Evolutionary conservation across 2,797 vertebrate species (phyloP), one percentile per base, ranked within the genome.

Genomic region (Eulemur coronatus): DNA sequence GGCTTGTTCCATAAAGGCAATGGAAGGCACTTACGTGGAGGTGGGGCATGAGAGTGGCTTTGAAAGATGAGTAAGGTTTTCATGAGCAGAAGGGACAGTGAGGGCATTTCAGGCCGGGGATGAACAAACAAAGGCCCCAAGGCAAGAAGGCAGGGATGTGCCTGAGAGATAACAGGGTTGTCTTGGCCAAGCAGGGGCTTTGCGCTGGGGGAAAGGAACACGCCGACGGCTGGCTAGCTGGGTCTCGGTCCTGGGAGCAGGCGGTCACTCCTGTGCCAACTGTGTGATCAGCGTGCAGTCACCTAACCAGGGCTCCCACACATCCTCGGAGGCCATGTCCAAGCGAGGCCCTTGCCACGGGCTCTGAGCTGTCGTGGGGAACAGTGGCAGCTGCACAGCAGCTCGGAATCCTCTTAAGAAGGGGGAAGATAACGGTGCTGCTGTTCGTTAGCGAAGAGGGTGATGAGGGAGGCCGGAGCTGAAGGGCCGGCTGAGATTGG

Each of bases 391-490:
- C 33, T 28, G 28, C 50, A 4, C 7, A 50, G 28, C 20, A 8
- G 14, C 24, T 79, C 13, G 5, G 75, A 67, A 15, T 73, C 41
- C 35, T n/a, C 59, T 65, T 75, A 30, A 38, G 50, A 52, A 75
- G 43, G 41, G 22, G 26, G 26, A 46, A 69, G 72, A 48, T 26
- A 26, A 75, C 0, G 0, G 43, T 2, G 26, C 33, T 3, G 0
- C 65, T 52, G 28, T 75, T 86, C 48, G 4, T 46, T 26, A 72
- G 46, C n/a, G n/a, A 84, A 90, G 55, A 61, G 20, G 28, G 72
- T 0, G 0, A 41, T 10, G 46, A 89, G 75, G 57, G 76, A 79
- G 14, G 55, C 33, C 1, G 2, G 26, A 33, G 50, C 35, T 30
- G 35, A 24, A 52, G 17, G 7, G 46, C 7, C 28, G 0, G 28